A percentile compares a stretch with the other conserved stretches of the same genome.
Evolutionary conservation across 2,113 vertebrate species (phyloP).

Genomic region (Chloroceryle aenea): DNA sequence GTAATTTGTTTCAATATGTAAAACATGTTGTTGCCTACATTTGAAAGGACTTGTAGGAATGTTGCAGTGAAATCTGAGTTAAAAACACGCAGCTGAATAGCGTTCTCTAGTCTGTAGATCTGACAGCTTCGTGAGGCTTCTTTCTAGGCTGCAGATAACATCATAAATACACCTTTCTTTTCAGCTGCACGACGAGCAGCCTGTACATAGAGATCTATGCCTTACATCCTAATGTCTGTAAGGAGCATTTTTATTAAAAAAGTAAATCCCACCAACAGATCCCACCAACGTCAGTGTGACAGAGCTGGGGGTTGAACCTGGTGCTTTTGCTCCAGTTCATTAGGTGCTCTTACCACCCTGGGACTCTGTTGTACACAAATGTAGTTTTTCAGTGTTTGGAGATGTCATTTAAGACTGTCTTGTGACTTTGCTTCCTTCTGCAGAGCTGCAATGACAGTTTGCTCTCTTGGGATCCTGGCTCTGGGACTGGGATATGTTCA

Average conservation of each 20-base stretch:
- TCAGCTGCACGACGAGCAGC: neutral
- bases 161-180: slow-evolving; percentile 43
- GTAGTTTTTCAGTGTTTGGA: neutral
- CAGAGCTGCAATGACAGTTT: neutral
- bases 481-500: neutral
- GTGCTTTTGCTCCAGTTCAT: neutral
- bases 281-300: neutral
- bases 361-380: neutral
- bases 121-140: neutral
- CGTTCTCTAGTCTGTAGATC: neutral
- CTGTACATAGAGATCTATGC: neutral
- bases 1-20: slow-evolving; percentile 73
- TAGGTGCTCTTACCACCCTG: neutral
- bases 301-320: neutral
- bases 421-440: neutral
- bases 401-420: neutral
- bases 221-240: neutral
- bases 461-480: neutral
- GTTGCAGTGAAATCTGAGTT: slow-evolving; percentile 18
- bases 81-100: neutral
- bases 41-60: slow-evolving; percentile 59
- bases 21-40: slow-evolving; percentile 59
- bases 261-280: neutral
- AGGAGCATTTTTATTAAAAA: neutral
- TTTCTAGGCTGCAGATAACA: neutral